Percentiles rank a stretch among this genome's conserved stretches.
Conservation (phyloP, 1,140 invertebrate species). For the Drosophila nasuta region DNA sequence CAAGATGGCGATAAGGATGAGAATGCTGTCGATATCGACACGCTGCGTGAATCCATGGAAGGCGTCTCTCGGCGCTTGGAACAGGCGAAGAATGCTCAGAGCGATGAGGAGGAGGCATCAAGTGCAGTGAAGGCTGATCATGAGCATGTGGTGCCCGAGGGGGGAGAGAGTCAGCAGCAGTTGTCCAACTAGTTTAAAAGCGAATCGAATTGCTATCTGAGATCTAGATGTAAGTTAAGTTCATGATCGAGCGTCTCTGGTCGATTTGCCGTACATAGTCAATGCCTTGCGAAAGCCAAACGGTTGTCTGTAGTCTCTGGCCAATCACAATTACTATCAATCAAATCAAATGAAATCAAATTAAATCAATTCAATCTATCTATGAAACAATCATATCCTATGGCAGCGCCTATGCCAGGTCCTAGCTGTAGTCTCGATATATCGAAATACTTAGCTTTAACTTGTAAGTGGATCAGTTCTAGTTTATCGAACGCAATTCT, state of each 20-base stretch:
- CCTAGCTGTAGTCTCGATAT: constrained; percentile 50
- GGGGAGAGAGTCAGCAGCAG: constrained; percentile 56
- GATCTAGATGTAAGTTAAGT: constrained; percentile 73
- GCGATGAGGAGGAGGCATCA: constrained; percentile 16
- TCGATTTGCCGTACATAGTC: constrained; percentile 74
- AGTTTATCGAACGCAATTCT: constrained; percentile 53
- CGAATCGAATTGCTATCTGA: constrained; percentile 64
- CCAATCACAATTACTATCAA: constrained; percentile 29
- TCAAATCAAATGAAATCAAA: constrained; percentile 6
- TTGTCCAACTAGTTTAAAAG: constrained; percentile 54
- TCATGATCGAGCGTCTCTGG: constrained; percentile 76
- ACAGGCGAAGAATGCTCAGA: constrained; percentile 59
- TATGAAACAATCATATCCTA: constrained; percentile 27
- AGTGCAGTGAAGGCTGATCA: constrained; percentile 61
- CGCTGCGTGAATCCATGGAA: constrained; percentile 75
- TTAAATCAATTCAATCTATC: constrained; percentile 1
- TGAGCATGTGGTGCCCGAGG: constrained; percentile 64
- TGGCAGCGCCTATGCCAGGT: constrained; percentile 39
- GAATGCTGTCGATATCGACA: constrained; percentile 72
- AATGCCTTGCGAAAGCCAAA: constrained; percentile 65
- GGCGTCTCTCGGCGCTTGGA: constrained; percentile 66
- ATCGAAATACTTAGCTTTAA: constrained; percentile 37
- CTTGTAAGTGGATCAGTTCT: constrained; percentile 57
- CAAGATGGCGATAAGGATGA: constrained; percentile 69
- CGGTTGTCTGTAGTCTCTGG: constrained; percentile 63